These are phyloP conservation scores for Bubo bubo DNA, from an alignment of 2,113 vertebrate genomes.

Conservation along the genomic window DNA sequence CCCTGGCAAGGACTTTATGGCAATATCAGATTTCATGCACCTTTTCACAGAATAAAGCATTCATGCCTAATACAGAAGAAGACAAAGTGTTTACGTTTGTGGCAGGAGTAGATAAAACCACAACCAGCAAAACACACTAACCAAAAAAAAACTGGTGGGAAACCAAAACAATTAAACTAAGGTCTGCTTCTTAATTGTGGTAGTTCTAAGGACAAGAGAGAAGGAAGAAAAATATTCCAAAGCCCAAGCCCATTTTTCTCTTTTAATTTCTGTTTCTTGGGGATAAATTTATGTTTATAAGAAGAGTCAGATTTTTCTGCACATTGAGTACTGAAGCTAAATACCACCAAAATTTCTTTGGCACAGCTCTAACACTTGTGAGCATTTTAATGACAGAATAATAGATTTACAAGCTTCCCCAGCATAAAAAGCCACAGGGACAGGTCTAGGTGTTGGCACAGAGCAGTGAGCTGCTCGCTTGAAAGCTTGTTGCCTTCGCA, in stretches of 20 bases:
- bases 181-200: not conserved
- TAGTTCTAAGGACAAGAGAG: not conserved
- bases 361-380: not conserved
- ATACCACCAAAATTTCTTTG: not conserved
- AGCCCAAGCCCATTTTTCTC: not conserved
- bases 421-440: not conserved
- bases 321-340: not conserved
- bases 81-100: not conserved
- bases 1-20: not conserved
- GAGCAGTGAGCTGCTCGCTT: not conserved
- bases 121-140: not conserved
- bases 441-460: not conserved
- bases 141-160: not conserved
- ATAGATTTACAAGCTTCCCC: not conserved
- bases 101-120: not conserved
- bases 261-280: not conserved
- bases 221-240: not conserved
- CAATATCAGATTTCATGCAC: not conserved
- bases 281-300: not conserved
- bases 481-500: not conserved
- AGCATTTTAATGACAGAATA: not conserved
- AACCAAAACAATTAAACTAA: not conserved
- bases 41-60: not conserved
- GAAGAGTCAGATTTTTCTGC: not conserved
- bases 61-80: not conserved